Evolutionary conservation across 2,888 invertebrate genomes (phyloP).

Genomic region (Mimachlamys varia): DNA sequence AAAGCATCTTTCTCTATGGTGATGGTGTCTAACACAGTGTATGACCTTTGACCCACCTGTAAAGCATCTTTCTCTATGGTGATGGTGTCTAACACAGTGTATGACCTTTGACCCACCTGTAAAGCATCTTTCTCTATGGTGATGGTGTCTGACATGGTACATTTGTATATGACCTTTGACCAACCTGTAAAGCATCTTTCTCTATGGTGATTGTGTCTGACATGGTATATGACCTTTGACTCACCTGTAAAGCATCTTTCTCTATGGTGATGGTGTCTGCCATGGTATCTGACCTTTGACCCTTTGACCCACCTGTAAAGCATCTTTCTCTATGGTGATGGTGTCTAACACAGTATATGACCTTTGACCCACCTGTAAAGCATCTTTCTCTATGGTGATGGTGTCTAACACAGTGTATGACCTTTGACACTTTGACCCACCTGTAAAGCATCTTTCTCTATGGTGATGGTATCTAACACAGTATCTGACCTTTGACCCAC

Average conservation of each 20-base stretch:
- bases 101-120: background rate
- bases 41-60: conserved; percentile 65
- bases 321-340: conserved; percentile 71
- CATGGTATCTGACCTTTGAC: conserved; percentile 51
- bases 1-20: conserved; percentile 72
- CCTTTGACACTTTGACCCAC: conserved; percentile 58
- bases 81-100: background rate
- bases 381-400: conserved; percentile 57
- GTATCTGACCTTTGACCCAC: conserved; percentile 57
- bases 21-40: conserved; percentile 70
- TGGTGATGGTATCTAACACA: background rate
- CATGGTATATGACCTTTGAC: conserved; percentile 37
- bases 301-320: conserved; percentile 68
- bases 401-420: conserved; percentile 68
- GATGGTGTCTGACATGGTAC: conserved; percentile 59
- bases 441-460: background rate
- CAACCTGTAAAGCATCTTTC: conserved; percentile 73
- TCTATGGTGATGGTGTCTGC: conserved; percentile 72
- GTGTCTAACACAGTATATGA: conserved; percentile 59
- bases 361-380: conserved; percentile 13
- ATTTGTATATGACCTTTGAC: conserved; percentile 33
- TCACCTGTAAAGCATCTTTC: conserved; percentile 74
- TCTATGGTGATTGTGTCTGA: conserved; percentile 65
- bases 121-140: conserved; percentile 72
- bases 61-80: conserved; percentile 69